Conservation (phyloP, 2,113 vertebrate genomes). For the Catharus bicknelli region DNA sequence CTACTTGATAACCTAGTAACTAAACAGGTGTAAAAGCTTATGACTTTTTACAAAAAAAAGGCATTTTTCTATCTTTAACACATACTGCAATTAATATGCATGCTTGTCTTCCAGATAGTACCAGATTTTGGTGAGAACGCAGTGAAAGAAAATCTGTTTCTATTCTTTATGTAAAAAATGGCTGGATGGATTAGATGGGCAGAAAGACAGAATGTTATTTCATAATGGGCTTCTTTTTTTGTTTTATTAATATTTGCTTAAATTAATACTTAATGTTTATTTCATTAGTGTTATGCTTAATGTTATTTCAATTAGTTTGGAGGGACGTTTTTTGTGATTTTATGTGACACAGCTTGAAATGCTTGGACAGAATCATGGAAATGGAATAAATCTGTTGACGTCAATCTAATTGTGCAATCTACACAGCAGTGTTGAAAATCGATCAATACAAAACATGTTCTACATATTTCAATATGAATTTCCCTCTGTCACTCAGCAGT, state of each 20-base stretch:
- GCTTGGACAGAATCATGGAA: slow-evolving; percentile 19
- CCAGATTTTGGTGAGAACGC: neutral
- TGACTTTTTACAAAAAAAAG: neutral
- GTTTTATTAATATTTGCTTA: slow-evolving; percentile 4
- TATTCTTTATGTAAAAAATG: neutral
- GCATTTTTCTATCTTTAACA: neutral
- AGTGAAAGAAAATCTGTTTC: neutral
- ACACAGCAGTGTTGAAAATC: slow-evolving; percentile 40
- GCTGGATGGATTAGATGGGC: neutral
- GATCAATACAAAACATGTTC: slow-evolving; percentile 44
- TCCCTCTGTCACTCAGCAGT: neutral
- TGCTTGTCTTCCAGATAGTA: neutral
- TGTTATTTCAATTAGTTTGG: slow-evolving; percentile 28
- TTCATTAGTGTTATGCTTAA: slow-evolving; percentile 1
- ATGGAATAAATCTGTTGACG: slow-evolving; percentile 30
- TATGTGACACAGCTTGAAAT: slow-evolving; percentile 20
- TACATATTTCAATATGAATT: slow-evolving; percentile 54
- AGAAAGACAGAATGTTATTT: neutral
- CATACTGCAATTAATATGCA: neutral
- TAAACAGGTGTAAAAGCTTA: neutral
- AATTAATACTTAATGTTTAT: slow-evolving; percentile 7
- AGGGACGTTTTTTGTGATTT: neutral
- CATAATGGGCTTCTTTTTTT: neutral
- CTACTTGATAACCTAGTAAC: neutral
- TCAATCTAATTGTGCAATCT: slow-evolving; percentile 47